A percentile compares a stretch with the other conserved stretches of the same genome.
phyloP scores from a whole-genome alignment of 2,797 vertebrate genomes.

The Scarus forsteni region DNA sequence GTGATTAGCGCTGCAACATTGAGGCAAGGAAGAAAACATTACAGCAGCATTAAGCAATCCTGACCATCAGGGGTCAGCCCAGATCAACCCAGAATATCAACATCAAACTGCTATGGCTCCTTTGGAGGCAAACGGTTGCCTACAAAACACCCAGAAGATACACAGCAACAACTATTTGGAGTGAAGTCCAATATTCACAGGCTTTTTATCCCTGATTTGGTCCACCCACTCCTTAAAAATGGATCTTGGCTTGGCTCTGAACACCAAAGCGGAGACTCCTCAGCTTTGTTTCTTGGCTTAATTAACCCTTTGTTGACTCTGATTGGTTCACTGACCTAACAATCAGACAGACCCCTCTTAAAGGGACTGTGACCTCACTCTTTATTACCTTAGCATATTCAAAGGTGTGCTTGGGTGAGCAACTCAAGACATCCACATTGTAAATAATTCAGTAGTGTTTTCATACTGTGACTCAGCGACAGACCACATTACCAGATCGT shows the following conservation, averaged over 20 bases:
- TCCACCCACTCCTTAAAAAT: conserved; percentile 30
- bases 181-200: conserved; percentile 1
- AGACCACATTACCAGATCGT: no score
- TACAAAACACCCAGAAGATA: conserved; percentile 28
- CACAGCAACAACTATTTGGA: neutral
- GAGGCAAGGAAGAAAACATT: conserved; percentile 27
- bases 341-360: no score
- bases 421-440: no score
- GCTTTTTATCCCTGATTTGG: conserved; percentile 33
- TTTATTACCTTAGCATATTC: no score
- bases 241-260: neutral
- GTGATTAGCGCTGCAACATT: conserved; percentile 18
- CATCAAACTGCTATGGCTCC: conserved; percentile 57
- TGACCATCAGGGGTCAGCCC: neutral
- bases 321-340: no score
- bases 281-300: neutral
- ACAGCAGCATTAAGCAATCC: conserved; percentile 31
- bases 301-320: no score
- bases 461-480: no score
- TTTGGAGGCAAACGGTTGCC: conserved; percentile 32
- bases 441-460: no score
- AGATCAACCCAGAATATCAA: conserved; percentile 31
- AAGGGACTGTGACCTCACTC: no score
- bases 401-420: no score
- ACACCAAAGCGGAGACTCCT: neutral